Base-by-base conservation (phyloP, 2,797 vertebrate species). In the Otolemur crassicaudatus region DNA sequence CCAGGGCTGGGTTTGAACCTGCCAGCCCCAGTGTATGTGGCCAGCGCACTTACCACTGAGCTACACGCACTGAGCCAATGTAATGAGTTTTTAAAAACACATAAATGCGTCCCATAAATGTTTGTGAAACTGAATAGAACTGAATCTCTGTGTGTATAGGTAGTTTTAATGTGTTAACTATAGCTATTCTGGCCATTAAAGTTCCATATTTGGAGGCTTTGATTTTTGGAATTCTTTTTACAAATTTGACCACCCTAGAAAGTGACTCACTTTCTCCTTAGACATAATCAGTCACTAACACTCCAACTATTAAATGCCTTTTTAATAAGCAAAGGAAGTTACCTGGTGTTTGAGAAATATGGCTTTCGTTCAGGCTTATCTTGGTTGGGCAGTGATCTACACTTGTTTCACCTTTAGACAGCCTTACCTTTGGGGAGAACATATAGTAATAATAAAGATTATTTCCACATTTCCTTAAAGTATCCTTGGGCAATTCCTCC, bases 381-480 rank as follows among this genome's bases (percentile, higher is more conserved):
- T 98, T 99, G 95, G 98, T 88, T 37, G 99, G 99, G 94, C 98
- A 98, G 58, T 99, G 99, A 88, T 99, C 99, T 94, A 98, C 98
- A 75, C 31, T 97, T 17, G 97, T 97, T 22, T 98, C 97, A 1
- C 98, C 98, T 97, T 99, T 99, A 5, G 97, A 97, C 86, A 99
- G 97, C 23, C 97, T 98, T 96, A 99, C 97, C 99, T 99, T 96
- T 94, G 70, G 80, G 85, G 72, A 89, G 58, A 96, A 95, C 70
- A 96, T 81, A 89, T 9, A 69, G 96, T 93, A 91, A 49, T 9
- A 69, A 96, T 94, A 92, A 49, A 83, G 70, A 83, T 82, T 79
- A 6, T 12, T 94, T 96, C 77, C 90, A 27, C 75, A 67, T 87
- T 31, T 53, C 29, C 46, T 92, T 86, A 37, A 95, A 25, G 34